Evolutionary conservation across 2,113 vertebrate genomes (phyloP).

Genomic region (Thalassoma bifasciatum): DNA sequence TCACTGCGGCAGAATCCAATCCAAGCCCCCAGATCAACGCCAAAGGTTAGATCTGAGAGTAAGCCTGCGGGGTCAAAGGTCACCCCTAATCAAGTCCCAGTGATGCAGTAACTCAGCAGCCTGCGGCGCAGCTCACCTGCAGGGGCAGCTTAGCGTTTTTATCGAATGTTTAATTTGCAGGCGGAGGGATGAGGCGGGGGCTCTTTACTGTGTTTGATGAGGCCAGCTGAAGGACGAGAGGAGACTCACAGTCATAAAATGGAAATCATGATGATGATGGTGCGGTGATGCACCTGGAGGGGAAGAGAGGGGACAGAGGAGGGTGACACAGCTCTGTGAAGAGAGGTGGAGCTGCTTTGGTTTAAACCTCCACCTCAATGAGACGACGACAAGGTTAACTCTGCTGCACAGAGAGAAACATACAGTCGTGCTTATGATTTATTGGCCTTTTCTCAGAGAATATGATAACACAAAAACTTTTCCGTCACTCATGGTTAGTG

Average conservation of each 20-base stretch:
- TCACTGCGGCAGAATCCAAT: slow-evolving; percentile 1
- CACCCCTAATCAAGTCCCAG: slow-evolving; percentile 23
- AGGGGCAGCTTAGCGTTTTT: slow-evolving; percentile 41
- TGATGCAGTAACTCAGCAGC: slow-evolving; percentile 38
- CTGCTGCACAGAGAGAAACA: neutral
- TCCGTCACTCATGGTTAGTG: too few relatives aligned
- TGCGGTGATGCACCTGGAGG: neutral
- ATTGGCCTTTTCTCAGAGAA: too few relatives aligned
- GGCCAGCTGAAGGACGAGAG: slow-evolving; percentile 64
- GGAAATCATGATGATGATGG: slow-evolving; percentile 38
- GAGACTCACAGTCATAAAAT: slow-evolving; percentile 24
- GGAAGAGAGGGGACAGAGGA: slow-evolving; percentile 8
- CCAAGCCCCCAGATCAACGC: slow-evolving; percentile 4
- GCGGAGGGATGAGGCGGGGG: neutral
- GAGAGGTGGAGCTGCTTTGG: too few relatives aligned
- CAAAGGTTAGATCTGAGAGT: neutral
- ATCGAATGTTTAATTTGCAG: slow-evolving; percentile 54
- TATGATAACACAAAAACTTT: too few relatives aligned
- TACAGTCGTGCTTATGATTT: too few relatives aligned
- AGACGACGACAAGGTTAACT: neutral
- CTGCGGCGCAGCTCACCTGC: slow-evolving; percentile 6
- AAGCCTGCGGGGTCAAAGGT: slow-evolving; percentile 49
- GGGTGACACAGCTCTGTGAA: neutral
- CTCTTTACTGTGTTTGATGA: slow-evolving; percentile 40
- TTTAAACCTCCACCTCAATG: neutral